Conservation (phyloP, 2,113 vertebrate genomes). For the Trematocara marginatum region DNA sequence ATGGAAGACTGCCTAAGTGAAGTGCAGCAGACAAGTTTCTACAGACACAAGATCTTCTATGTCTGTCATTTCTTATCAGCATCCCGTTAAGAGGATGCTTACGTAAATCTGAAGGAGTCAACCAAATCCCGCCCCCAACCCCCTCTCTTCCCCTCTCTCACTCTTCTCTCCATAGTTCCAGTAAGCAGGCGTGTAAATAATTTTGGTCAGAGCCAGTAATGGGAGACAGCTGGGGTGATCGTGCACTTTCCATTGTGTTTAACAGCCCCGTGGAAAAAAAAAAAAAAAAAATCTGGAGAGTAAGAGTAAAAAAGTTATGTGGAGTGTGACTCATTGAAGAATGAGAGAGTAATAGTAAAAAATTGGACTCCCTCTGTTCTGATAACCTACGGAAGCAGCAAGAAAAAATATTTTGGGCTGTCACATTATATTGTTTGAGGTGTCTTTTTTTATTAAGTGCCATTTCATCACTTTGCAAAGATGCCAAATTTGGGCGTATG, state of each 20-base stretch:
- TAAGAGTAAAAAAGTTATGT: slow-evolving; percentile 14
- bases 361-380: neutral
- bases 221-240: slow-evolving; percentile 69
- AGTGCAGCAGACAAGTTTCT: neutral
- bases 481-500: neutral
- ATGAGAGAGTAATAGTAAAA: slow-evolving; percentile 10
- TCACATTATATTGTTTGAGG: neutral
- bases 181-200: slow-evolving; percentile 69
- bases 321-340: slow-evolving; percentile 51
- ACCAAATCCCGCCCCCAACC: neutral
- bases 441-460: neutral
- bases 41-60: neutral
- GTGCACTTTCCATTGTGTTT: slow-evolving; percentile 74
- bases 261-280: neutral
- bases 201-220: slow-evolving; percentile 67
- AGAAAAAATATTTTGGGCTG: neutral
- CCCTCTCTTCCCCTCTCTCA: neutral
- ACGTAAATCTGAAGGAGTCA: slow-evolving; percentile 31
- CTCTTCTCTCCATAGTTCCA: slow-evolving; percentile 51
- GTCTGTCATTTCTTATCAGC: neutral
- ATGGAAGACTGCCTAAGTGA: neutral
- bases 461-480: neutral
- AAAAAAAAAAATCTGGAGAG: neutral
- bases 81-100: slow-evolving; percentile 2
- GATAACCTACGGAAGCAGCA: neutral